Conservation (phyloP, 2,888 invertebrate species). For the Malacosoma neustria region DNA sequence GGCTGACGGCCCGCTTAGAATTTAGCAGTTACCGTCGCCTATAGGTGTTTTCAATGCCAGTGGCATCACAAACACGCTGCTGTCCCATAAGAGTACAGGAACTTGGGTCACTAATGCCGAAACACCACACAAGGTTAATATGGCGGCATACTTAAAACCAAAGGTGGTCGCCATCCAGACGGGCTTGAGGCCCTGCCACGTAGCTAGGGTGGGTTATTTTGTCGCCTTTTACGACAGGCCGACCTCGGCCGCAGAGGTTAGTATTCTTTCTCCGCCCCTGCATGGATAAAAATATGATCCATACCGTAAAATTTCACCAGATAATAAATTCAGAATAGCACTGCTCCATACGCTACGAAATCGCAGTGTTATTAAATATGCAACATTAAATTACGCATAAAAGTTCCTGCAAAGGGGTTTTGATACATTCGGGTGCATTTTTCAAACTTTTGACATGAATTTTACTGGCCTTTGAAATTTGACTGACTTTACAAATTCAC, state of each 20-base stretch:
- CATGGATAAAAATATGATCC: too few species aligned
- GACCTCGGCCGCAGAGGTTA: too few species aligned
- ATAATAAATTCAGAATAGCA: too few species aligned
- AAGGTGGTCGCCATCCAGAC: too few species aligned
- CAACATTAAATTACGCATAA: conserved; percentile 45
- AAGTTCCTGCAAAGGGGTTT: conserved; percentile 31
- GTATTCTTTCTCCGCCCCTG: too few species aligned
- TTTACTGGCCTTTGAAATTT: conserved; percentile 34
- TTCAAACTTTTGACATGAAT: conserved; percentile 43
- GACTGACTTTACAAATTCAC: background rate
- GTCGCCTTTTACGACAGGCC: too few species aligned
- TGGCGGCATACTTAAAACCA: background rate
- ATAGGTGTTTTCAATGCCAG: background rate
- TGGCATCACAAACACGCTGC: background rate
- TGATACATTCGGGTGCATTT: conserved; percentile 33
- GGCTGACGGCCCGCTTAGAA: background rate
- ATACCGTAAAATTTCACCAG: too few species aligned
- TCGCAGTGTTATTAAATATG: conserved; percentile 34
- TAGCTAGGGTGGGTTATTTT: background rate
- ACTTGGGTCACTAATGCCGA: background rate
- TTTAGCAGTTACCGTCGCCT: background rate
- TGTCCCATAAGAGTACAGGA: background rate
- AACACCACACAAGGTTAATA: background rate
- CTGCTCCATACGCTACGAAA: conserved; percentile 18
- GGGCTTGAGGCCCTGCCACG: too few species aligned